Conservation (phyloP, 2,113 vertebrate genomes). For the Melanerpes aurifrons region DNA sequence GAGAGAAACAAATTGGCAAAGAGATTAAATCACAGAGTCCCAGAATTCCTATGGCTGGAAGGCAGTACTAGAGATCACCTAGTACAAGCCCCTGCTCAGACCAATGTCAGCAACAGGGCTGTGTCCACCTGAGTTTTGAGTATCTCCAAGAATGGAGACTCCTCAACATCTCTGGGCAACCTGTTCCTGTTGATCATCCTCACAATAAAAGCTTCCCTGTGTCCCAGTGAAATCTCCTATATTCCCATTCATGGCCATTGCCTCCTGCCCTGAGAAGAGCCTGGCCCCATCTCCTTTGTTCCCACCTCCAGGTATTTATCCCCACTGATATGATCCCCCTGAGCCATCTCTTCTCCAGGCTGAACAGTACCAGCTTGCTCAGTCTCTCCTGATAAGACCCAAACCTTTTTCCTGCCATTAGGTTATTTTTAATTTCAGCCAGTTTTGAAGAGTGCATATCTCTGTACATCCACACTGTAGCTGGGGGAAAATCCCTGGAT, state of each 20-base stretch:
- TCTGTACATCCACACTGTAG: background rate
- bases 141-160: background rate
- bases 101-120: background rate
- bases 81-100: background rate
- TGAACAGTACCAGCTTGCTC: background rate
- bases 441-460: accelerated
- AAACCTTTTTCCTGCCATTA: background rate
- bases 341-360: background rate
- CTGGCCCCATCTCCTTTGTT: background rate
- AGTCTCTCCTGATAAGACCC: background rate
- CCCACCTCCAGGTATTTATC: background rate
- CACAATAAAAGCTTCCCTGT: background rate
- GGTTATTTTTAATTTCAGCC: background rate
- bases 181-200: background rate
- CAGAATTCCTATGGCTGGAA: background rate
- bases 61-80: background rate
- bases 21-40: background rate
- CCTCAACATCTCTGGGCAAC: background rate
- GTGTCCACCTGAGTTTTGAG: background rate
- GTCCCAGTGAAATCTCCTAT: background rate
- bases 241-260: background rate
- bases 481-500: background rate
- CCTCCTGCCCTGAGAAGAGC: background rate
- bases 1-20: background rate
- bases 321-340: background rate